These are phyloP conservation scores for Taenioides sp. DNA, from an alignment of 2,797 vertebrate genomes.

Conservation along the genomic window DNA sequence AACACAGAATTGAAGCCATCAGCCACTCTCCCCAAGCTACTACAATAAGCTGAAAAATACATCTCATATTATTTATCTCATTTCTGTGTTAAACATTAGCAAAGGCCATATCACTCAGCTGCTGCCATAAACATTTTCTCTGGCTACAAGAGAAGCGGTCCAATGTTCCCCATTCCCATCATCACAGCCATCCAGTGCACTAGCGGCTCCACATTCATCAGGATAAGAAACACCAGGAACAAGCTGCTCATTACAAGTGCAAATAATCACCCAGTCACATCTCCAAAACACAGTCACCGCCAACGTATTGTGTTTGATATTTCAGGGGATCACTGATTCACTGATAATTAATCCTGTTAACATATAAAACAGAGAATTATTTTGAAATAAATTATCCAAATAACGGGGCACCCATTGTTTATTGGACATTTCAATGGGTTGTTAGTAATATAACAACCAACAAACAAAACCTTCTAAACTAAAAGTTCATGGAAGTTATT, in stretches of 20 bases:
- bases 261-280: slow-evolving; percentile 66
- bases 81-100: slow-evolving; percentile 50
- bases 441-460: background rate
- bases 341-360: slow-evolving; percentile 45
- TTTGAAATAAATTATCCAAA: slow-evolving; percentile 4
- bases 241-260: slow-evolving; percentile 54
- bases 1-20: slow-evolving; percentile 13
- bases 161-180: slow-evolving; percentile 54
- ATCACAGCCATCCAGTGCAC: slow-evolving; percentile 50
- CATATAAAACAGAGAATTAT: slow-evolving; percentile 14
- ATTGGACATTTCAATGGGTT: background rate
- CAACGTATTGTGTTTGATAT: slow-evolving; percentile 44
- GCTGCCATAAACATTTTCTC: slow-evolving; percentile 73
- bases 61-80: slow-evolving; percentile 56
- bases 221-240: slow-evolving; percentile 15
- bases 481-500: too few species aligned
- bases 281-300: slow-evolving; percentile 53
- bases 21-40: slow-evolving; percentile 15
- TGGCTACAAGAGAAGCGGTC: slow-evolving; percentile 52
- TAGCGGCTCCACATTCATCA: slow-evolving; percentile 58
- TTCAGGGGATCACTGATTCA: slow-evolving; percentile 22
- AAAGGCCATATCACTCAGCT: slow-evolving; percentile 68
- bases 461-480: background rate
- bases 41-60: slow-evolving; percentile 35
- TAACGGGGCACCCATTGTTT: background rate